Evolutionary conservation across 2,113 vertebrate species (phyloP), one percentile per base, ranked within the genome.

Genomic region (Chunga burmeisteri): DNA sequence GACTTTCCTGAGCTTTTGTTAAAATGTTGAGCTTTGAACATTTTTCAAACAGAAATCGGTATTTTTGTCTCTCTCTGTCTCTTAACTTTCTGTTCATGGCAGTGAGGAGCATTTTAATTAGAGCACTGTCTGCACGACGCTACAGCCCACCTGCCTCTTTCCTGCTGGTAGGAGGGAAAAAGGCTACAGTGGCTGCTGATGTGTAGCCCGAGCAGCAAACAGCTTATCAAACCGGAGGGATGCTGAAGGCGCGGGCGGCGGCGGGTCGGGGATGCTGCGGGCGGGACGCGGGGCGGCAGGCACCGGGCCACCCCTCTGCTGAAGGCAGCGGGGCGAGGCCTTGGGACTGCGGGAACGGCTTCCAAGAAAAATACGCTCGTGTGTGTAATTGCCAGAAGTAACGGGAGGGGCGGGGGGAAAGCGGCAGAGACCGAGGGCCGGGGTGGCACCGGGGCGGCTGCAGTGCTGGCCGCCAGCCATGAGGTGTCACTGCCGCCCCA

Each of bases 331-430:
- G 23, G 68, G 11, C 14, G 27, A 38, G 36, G 19, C 4, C 23
- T 10, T 4, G 47, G 40, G 21, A 1, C 14, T 10, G 59, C 2
- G 16, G 44, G 36, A 38, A 47, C 34, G 18, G 7, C 13, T 21
- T 30, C 11, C 10, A 1, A 1, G 8, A 47, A 2, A 9, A 2
- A 7, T 2, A 1, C 1, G 2, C 11, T 2, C 0, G 0, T 16
- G 65, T 2, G 20, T 18, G 11, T 2, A 1, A 29, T 0, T 3
- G 22, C 3, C 10, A 2, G 50, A 3, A 15, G 20, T 13, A 50
- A 25, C 2, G 18, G 36, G 40, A 36, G 52, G 1, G 38, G 53
- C 6, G 44, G 46, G 38, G 42, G 4, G 22, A 44, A 16, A 10
- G 30, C 8, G 8, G 80, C 75, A 1, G 42, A 11, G 44, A 6